Evolutionary conservation across 1,140 invertebrate species (phyloP), one percentile per base, ranked within the genome.

Genomic region (Tetranychus cinnabarinus): DNA sequence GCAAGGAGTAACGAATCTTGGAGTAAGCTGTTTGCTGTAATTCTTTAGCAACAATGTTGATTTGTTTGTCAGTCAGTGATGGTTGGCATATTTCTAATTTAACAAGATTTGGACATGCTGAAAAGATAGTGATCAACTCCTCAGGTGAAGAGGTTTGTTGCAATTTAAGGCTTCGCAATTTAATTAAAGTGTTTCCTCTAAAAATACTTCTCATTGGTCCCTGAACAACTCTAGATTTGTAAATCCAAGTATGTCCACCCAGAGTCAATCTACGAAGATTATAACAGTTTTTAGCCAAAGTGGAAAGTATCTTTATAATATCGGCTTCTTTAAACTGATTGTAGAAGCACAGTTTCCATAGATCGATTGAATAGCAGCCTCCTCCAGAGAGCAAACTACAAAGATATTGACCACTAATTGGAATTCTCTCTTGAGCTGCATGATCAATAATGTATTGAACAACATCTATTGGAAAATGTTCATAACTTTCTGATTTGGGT

Each of bases 371-470:
- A 12, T 61, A 52, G 5, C 66, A 58, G 3, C 67, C 67, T 4
- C 64, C 67, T 31, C 47, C 46, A 15, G 61, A 31, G 5, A 68
- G 50, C 1, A 68, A 34, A 42, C 63, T 57, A 12, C 55, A 61
- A 34, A 64, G 23, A 42, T 62, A 64, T 33, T 61, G 42, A 10
- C 64, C 59, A 46, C 60, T 62, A 39, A 67, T 48, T 5, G 58
- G 15, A 33, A 67, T 61, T 42, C 63, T 37, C 7, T 67, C 64
- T 1, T 62, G 61, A 45, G 65, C 36, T 45, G 67, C 15, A 46
- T 65, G 61, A 50, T 67, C 62, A 36, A 68, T 39, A 35, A 68
- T 60, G 39, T 64, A 59, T 55, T 68, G 67, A 46, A 65, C 42
- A 10, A 67, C 36, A 35, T 63, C 33, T 1, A 66, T 62, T 5